phyloP scores from a whole-genome alignment of 2,888 invertebrate species.

The Congeria kusceri region DNA sequence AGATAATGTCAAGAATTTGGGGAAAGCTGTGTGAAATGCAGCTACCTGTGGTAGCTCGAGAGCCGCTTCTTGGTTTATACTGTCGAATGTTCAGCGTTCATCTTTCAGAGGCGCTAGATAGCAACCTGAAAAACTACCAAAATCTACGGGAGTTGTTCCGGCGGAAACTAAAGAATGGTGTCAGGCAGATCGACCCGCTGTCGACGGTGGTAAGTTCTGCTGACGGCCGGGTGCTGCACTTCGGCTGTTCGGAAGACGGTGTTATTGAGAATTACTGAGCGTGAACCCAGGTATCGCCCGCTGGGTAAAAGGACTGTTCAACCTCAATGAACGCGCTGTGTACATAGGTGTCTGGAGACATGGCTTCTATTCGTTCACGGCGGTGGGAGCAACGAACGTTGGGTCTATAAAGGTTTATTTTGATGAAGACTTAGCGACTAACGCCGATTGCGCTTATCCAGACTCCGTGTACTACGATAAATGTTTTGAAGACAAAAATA shows the following conservation, averaged over 20 bases:
- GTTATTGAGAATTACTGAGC: slow-evolving; percentile 93
- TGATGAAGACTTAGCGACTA: slow-evolving; percentile 88
- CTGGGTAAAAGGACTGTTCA: slow-evolving; percentile 96
- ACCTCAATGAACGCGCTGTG: slow-evolving; percentile 96
- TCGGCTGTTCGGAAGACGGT: slow-evolving; percentile 94
- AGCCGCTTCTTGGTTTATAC: too few species aligned
- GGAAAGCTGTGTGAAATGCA: too few species aligned
- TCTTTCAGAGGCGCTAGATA: too few species aligned
- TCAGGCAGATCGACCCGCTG: too few species aligned
- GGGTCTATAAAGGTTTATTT: slow-evolving; percentile 96
- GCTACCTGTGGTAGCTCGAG: too few species aligned
- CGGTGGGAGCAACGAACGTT: slow-evolving; percentile 99
- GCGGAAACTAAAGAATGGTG: too few species aligned
- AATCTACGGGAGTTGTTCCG: too few species aligned
- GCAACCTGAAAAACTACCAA: too few species aligned
- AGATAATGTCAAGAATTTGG: too few species aligned
- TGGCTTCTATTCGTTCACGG: slow-evolving; percentile 98
- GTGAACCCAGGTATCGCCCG: slow-evolving; percentile 95
- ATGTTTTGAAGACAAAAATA: slow-evolving; percentile 41
- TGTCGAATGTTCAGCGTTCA: too few species aligned
- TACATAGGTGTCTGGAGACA: slow-evolving; percentile 96
- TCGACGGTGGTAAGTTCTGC: too few species aligned
- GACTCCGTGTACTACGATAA: slow-evolving; percentile 72
- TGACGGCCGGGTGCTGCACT: slow-evolving; percentile 96
- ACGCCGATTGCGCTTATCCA: slow-evolving; percentile 60